Evolutionary conservation across 1,140 invertebrate genomes (phyloP).

Genomic region (Pogonus chalceus): DNA sequence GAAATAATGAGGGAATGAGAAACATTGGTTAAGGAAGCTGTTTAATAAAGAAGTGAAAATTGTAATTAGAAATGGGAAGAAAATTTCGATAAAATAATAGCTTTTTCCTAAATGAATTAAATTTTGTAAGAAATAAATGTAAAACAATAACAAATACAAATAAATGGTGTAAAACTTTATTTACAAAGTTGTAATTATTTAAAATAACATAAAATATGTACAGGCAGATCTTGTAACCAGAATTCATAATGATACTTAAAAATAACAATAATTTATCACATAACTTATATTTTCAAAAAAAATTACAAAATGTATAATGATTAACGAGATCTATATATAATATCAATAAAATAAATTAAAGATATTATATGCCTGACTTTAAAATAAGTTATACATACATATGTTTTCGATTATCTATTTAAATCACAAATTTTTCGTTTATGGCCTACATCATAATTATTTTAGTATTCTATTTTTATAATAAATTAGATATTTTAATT

Average conservation of each 20-base stretch:
- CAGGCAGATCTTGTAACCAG: constrained; percentile 1
- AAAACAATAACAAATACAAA: background rate
- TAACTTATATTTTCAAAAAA: background rate
- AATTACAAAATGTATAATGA: background rate
- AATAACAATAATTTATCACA: background rate
- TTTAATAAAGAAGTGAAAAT: no score
- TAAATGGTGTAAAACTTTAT: background rate
- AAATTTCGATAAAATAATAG: no score
- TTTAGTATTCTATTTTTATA: no score
- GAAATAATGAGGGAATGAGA: no score
- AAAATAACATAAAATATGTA: background rate
- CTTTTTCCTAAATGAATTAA: no score
- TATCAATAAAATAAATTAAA: background rate
- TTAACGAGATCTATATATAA: background rate
- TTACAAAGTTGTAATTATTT: background rate
- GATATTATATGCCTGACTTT: background rate
- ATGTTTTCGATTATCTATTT: no score
- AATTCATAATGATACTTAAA: background rate
- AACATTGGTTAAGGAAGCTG: no score
- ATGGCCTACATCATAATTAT: no score
- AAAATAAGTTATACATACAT: background rate
- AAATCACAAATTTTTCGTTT: background rate
- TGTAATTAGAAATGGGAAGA: no score
- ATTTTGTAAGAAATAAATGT: background rate
- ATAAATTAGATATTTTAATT: no score